Evolutionary conservation across 64 coral and sea anemone genomes (phyloP).

Genomic region (Pocillopora verrucosa): DNA sequence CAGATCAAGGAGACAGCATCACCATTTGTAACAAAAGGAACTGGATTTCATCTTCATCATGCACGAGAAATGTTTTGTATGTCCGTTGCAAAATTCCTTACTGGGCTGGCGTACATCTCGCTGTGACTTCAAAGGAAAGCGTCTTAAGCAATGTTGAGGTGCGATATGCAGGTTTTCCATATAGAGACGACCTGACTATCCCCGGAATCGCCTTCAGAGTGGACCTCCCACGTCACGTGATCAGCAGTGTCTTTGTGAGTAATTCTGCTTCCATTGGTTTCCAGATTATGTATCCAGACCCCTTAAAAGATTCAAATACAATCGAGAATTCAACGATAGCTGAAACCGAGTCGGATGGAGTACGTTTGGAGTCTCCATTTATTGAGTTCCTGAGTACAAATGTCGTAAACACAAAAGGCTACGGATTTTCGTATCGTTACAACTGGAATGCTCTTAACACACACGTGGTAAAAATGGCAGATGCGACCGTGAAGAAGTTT

Average conservation of each 20-base stretch:
- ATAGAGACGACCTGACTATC: constrained; percentile 59
- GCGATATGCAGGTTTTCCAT: constrained; percentile 59
- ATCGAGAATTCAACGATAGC: constrained; percentile 40
- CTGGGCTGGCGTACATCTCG: constrained; percentile 69
- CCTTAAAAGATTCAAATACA: constrained; percentile 1
- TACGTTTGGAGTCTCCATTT: constrained; percentile 52
- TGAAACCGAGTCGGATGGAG: constrained; percentile 36
- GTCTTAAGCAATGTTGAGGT: constrained; percentile 59
- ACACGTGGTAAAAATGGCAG: constrained; percentile 48
- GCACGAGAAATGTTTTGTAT: constrained; percentile 17
- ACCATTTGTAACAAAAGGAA: constrained; percentile 29
- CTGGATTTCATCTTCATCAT: constrained; percentile 30
- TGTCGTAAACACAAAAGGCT: constrained; percentile 44
- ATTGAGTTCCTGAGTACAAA: constrained; percentile 10
- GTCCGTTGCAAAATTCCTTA: constrained; percentile 50
- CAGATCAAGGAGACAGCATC: constrained; percentile 53
- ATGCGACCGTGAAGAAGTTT: background rate
- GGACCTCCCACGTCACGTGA: constrained; percentile 58
- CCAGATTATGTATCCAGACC: constrained; percentile 58
- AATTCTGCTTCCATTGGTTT: constrained; percentile 45
- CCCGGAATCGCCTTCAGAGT: constrained; percentile 63
- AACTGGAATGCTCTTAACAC: constrained; percentile 44
- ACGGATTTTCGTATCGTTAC: constrained; percentile 31
- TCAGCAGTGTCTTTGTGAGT: constrained; percentile 36
- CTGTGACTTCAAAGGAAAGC: constrained; percentile 51